Evolutionary conservation across 2,113 vertebrate genomes (phyloP), one percentile per base, ranked within the genome.

Genomic region (Nipponia nippon): DNA sequence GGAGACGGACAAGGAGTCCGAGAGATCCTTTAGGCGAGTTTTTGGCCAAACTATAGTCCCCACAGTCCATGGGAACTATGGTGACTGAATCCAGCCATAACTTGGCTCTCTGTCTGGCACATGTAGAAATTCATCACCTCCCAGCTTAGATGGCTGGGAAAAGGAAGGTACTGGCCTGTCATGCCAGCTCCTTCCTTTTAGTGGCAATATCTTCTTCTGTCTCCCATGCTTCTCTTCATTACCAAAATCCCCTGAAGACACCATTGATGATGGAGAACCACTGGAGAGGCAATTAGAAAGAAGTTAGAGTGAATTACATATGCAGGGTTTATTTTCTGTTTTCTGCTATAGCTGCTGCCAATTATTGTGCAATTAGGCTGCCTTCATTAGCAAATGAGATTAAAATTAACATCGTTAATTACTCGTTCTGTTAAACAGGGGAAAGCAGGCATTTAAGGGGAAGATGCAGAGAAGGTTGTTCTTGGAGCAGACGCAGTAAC

Each of bases 391-490:
- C 98, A 98, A 98, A 98, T 98, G 97, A 98, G 98, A 98, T 98
- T 98, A 98, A 98, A 98, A 98, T 98, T 98, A 98, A 98, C 98
- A 98, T 97, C 78, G 97, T 98, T 98, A 98, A 98, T 98, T 98
- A 98, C 98, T 95, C 62, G 80, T 98, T 98, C 96, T 94, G 97
- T 98, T 98, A 97, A 98, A 96, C 95, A 96, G 97, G 66, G 67
- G 94, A 95, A 96, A 97, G 96, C 47, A 40, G 49, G 82, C 96
- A 14, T 72, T 92, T 87, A 46, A 89, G 19, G 36, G 91, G 70
- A 87, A 88, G 82, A 93, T 29, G 32, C 50, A 40, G 89, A 63
- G 87, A 81, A 83, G 91, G 65, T 67, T 76, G 75, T 44, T 87
- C 94, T 79, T 50, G 26, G 72, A 97, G 89, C 92, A 96, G 88